These are phyloP conservation scores for Papilio elwesi DNA, from an alignment of 2,888 invertebrate species.

Conservation along the genomic window DNA sequence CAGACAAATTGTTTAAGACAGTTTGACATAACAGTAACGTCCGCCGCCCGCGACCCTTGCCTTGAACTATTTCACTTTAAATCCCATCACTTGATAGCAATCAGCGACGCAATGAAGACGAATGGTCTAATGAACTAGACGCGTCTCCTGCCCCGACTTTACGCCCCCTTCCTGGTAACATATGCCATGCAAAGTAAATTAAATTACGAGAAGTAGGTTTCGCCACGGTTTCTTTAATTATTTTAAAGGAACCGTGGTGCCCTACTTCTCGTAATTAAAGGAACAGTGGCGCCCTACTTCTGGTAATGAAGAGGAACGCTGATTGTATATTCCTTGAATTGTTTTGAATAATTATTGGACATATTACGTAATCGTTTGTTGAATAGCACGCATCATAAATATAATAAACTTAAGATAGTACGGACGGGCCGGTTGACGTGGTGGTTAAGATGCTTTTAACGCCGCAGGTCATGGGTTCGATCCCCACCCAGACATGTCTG, in stretches of 20 bases:
- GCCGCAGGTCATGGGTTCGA: too few species aligned
- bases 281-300: neutral
- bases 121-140: conserved; percentile 4
- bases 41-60: conserved; percentile 16
- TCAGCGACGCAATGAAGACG: conserved; percentile 13
- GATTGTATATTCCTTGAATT: conserved; percentile 4
- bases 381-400: too few species aligned
- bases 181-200: too few species aligned
- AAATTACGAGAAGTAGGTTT: too few species aligned
- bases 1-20: neutral
- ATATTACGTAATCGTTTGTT: neutral
- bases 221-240: too few species aligned
- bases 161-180: neutral
- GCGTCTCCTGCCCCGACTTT: neutral
- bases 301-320: neutral
- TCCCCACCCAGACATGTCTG: too few species aligned
- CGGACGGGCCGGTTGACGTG: too few species aligned
- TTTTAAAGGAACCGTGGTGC: neutral
- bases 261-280: neutral
- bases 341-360: neutral
- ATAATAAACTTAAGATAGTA: too few species aligned
- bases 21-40: neutral
- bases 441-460: too few species aligned
- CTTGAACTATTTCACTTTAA: conserved; percentile 21
- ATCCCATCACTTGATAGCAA: conserved; percentile 24